Base-by-base conservation (phyloP, 2,888 invertebrate genomes). In the Eledone cirrhosa region DNA sequence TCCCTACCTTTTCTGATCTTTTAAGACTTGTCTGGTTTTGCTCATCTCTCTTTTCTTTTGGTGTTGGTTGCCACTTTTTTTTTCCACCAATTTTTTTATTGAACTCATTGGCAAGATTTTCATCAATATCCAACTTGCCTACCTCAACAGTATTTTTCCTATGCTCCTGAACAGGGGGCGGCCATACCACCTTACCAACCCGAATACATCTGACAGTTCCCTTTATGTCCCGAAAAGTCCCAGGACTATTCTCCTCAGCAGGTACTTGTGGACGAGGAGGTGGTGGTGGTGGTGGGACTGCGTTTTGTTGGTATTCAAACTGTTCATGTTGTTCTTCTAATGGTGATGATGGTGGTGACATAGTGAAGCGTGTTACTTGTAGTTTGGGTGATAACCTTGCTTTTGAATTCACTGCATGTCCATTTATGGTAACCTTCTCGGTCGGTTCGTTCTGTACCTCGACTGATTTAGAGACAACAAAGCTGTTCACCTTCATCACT, bases 161-260 rank as follows among this genome's bases (percentile, higher is more conserved):
- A 0, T 94, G 94, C 53, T 90, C 90, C n/a, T 91, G 91, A 79
- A 95, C 94, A 13, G 94, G 94, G 19, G 97, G 97, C 13, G 98
- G 98, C 98, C 98, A 98, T 81, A 92, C 85, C 13, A 90, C 88
- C 69, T 86, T 85, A 8, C 88, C 98, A 78, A 98, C 97, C 48
- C 97, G 92, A 0, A 98, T 97, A 0, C 97, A 98, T 89, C 97
- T 97, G 0, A 97, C 97, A 41, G 97, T 92, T 0, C 97, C 97
- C 86, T 97, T 97, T 59, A 84, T 83, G 81, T 88, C 96, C 79
- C 85, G 94, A 93, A 76, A 94, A 53, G 86, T 87, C 74, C 85
- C 88, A 31, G 85, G 87, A 29, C 86, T 86, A 48, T 41, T 41
- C 11, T 41, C 41, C 41, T 41, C 41, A 11, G 41, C 41, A 41